Evolutionary conservation across 2,113 vertebrate species (phyloP).

Genomic region (Vulpes vulpes): DNA sequence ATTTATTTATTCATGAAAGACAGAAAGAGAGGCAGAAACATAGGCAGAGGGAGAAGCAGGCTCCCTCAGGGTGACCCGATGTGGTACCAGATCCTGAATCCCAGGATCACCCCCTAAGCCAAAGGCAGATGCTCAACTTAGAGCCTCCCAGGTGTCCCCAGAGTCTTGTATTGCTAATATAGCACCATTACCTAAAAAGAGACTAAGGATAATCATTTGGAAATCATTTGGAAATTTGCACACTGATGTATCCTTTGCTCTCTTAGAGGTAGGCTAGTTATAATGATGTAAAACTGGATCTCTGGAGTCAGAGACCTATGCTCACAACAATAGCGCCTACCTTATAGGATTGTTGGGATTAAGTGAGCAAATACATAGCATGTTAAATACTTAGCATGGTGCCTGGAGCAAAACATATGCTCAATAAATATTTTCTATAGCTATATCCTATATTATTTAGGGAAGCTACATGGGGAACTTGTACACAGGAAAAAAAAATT

Average conservation of each 20-base stretch:
- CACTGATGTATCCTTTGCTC: not conserved
- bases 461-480: not conserved
- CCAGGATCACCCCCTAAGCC: too few relatives aligned
- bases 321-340: not conserved
- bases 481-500: not conserved
- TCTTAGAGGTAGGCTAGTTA: not conserved
- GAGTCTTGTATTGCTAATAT: not conserved
- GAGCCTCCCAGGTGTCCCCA: not conserved
- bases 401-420: not conserved
- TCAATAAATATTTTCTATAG: not conserved
- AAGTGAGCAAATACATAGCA: slow-evolving; percentile 40
- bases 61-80: too few relatives aligned
- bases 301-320: not conserved
- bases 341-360: not conserved
- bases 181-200: not conserved
- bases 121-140: too few relatives aligned
- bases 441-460: not conserved
- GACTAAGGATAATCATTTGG: not conserved
- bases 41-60: too few relatives aligned
- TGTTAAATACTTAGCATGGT: not conserved
- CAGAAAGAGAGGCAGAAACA: too few relatives aligned
- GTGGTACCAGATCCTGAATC: too few relatives aligned
- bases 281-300: not conserved
- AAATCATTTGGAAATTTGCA: not conserved
- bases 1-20: too few relatives aligned